A percentile compares a stretch with the other conserved stretches of the same genome.
Conservation (phyloP, 2,113 vertebrate genomes). For the Theristicus caerulescens region DNA sequence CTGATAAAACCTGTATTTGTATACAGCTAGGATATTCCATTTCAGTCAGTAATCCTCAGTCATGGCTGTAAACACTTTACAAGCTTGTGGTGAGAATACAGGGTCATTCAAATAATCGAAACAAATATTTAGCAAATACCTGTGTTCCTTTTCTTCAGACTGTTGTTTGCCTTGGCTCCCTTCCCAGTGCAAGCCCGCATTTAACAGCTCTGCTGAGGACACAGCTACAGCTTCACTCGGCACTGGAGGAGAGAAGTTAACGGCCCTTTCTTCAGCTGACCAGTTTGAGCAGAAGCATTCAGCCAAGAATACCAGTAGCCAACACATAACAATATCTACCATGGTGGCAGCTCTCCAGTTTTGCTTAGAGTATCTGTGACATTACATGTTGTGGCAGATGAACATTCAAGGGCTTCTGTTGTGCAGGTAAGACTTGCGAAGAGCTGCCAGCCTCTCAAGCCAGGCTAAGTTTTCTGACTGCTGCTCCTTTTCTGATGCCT, state of each 20-base stretch:
- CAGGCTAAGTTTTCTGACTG: too few relatives aligned
- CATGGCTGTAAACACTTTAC: rapidly evolving
- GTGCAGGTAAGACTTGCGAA: rapidly evolving
- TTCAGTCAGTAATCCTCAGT: neutral
- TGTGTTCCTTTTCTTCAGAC: neutral
- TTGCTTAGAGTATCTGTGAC: rapidly evolving
- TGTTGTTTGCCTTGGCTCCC: neutral
- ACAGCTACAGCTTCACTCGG: neutral
- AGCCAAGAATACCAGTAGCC: rapidly evolving
- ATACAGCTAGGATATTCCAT: rapidly evolving
- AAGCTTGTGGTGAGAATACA: neutral
- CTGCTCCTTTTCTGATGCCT: neutral
- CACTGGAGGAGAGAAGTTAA: neutral
- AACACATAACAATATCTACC: rapidly evolving
- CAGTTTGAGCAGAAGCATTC: rapidly evolving
- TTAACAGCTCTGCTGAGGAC: neutral
- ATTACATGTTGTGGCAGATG: rapidly evolving
- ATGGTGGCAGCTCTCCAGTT: rapidly evolving
- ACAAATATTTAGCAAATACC: neutral
- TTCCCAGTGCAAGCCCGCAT: neutral
- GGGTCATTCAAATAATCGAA: neutral
- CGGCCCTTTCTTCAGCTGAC: neutral
- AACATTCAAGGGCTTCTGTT: rapidly evolving
- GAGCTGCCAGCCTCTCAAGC: neutral
- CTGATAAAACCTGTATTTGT: neutral